Evolutionary conservation across 2,797 vertebrate genomes (phyloP).

Genomic region (Gymnothorax javanicus): DNA sequence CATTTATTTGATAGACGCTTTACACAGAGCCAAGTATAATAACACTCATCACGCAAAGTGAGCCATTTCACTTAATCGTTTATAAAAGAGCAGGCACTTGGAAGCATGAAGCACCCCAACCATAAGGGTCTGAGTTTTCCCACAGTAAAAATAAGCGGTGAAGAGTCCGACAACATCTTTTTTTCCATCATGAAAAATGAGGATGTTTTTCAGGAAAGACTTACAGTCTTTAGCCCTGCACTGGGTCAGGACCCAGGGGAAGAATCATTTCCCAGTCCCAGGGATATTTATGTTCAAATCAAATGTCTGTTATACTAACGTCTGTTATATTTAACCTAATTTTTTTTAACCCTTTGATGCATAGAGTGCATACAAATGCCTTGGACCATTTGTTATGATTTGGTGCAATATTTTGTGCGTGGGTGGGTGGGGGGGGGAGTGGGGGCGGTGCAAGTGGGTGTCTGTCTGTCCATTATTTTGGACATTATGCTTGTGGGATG

Average conservation of each 20-base stretch:
- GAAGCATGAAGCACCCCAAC: not conserved
- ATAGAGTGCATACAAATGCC: too few relatives aligned
- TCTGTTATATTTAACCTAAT: not conserved
- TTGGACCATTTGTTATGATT: too few relatives aligned
- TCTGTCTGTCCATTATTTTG: too few relatives aligned
- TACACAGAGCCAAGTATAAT: too few relatives aligned
- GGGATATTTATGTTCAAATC: not conserved
- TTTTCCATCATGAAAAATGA: not conserved
- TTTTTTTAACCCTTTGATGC: not conserved
- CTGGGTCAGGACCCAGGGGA: not conserved
- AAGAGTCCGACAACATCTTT: not conserved
- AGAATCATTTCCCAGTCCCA: not conserved
- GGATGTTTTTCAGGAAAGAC: not conserved
- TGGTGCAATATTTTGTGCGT: too few relatives aligned
- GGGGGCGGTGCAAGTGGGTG: too few relatives aligned
- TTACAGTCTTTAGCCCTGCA: not conserved
- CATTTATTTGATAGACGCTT: not conserved
- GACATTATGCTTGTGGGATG: too few relatives aligned
- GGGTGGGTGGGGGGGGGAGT: too few relatives aligned
- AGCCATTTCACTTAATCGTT: not conserved
- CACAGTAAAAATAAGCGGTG: not conserved
- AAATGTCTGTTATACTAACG: not conserved
- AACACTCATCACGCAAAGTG: not conserved
- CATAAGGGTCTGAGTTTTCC: not conserved
- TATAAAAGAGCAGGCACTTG: not conserved